phyloP scores from a whole-genome alignment of 2,888 invertebrate genomes.

The Stegana nigrithorax region DNA sequence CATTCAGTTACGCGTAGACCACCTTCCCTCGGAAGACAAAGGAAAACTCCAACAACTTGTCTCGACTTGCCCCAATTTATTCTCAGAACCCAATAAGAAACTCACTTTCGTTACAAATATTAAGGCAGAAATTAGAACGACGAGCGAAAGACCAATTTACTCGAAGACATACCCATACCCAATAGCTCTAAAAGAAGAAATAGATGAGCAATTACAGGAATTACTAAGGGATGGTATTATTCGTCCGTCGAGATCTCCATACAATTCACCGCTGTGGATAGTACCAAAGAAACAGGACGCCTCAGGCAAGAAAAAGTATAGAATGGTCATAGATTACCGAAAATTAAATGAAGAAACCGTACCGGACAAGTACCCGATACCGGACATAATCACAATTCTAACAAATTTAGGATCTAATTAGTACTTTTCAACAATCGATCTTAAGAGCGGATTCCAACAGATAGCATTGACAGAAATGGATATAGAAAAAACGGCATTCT shows the following conservation, averaged over 20 bases:
- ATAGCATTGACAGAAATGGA: background rate
- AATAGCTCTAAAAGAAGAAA: background rate
- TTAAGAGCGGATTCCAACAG: background rate
- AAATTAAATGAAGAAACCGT: background rate
- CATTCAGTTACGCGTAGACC: too few species aligned
- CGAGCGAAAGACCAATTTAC: background rate
- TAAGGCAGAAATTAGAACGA: background rate
- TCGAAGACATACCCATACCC: background rate
- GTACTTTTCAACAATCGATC: background rate
- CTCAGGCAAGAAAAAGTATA: background rate
- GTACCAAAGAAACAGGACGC: background rate
- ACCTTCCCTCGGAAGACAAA: too few species aligned
- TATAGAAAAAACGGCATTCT: constrained; percentile 12
- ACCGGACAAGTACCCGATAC: background rate
- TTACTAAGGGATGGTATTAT: background rate
- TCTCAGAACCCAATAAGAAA: background rate
- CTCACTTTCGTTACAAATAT: background rate
- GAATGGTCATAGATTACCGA: background rate
- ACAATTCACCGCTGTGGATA: background rate
- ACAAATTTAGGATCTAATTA: background rate
- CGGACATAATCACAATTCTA: background rate
- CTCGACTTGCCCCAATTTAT: background rate
- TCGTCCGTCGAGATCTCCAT: background rate
- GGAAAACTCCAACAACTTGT: too few species aligned
- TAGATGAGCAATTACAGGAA: background rate